A percentile compares a stretch with the other conserved stretches of the same genome.
Evolutionary conservation across 1,140 invertebrate species (phyloP).

Genomic region (Apis laboriosa): DNA sequence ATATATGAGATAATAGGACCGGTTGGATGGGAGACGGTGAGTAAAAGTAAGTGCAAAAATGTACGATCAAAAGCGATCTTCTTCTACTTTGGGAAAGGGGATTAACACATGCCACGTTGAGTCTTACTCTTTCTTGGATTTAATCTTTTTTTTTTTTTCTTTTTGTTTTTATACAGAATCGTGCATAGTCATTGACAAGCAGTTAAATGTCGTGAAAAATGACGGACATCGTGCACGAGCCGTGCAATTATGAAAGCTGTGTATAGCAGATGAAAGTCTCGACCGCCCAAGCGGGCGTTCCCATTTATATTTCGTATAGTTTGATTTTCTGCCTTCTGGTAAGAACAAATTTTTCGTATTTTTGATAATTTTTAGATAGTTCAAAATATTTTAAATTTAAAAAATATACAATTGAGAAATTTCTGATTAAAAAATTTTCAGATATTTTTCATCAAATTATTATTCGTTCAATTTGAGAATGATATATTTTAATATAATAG

Average conservation of each 20-base stretch:
- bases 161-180: neutral
- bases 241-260: conserved; percentile 26
- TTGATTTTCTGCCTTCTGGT: too few species aligned
- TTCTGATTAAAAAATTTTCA: too few species aligned
- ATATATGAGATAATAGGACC: conserved; percentile 55
- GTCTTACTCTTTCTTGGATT: neutral
- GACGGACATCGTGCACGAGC: neutral
- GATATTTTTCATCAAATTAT: neutral
- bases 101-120: conserved; percentile 30
- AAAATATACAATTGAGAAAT: too few species aligned
- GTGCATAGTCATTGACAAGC: conserved; percentile 18
- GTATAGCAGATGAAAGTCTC: neutral
- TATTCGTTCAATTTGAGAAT: neutral
- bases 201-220: conserved; percentile 7
- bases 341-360: too few species aligned
- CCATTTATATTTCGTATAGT: too few species aligned
- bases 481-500: too few species aligned
- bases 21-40: conserved; percentile 47
- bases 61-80: conserved; percentile 40
- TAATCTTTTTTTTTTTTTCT: neutral
- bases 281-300: too few species aligned
- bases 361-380: too few species aligned
- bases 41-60: conserved; percentile 35
- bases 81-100: neutral
- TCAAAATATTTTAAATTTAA: too few species aligned